Evolutionary conservation across 2,888 invertebrate species (phyloP).

Genomic region (Lysandra coridon): DNA sequence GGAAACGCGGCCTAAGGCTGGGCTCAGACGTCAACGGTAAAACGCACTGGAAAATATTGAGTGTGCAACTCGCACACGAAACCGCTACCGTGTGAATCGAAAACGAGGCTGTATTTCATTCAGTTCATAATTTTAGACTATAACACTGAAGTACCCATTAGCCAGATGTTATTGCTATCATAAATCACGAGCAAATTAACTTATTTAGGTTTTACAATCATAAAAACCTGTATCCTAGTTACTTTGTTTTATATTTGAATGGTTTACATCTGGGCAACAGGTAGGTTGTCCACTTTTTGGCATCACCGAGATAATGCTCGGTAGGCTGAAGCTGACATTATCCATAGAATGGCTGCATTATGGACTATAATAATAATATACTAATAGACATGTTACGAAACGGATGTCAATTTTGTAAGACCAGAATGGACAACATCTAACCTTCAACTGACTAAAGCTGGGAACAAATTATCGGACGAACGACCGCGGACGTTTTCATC

Average conservation of each 20-base stretch:
- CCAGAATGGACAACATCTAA: no score
- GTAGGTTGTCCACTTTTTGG: no score
- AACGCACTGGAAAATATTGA: slow-evolving; percentile 2
- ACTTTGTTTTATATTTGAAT: neutral
- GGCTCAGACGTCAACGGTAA: neutral
- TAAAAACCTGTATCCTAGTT: neutral
- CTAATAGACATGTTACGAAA: no score
- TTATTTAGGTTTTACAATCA: neutral
- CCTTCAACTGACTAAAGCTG: no score
- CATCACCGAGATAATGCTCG: no score
- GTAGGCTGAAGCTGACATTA: no score
- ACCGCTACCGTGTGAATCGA: slow-evolving; percentile 17
- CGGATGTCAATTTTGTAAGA: no score
- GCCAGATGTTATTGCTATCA: slow-evolving; percentile 3
- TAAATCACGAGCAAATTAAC: neutral
- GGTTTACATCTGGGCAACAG: no score
- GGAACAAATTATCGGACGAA: no score
- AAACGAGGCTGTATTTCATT: slow-evolving; percentile 10
- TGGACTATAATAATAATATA: no score
- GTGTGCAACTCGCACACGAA: neutral
- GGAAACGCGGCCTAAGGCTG: neutral
- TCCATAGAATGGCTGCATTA: no score
- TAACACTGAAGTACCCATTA: neutral
- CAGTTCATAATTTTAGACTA: neutral
- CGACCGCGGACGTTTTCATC: no score